phyloP scores from a whole-genome alignment of 2,888 invertebrate species.

The Ophioninae sp. region DNA sequence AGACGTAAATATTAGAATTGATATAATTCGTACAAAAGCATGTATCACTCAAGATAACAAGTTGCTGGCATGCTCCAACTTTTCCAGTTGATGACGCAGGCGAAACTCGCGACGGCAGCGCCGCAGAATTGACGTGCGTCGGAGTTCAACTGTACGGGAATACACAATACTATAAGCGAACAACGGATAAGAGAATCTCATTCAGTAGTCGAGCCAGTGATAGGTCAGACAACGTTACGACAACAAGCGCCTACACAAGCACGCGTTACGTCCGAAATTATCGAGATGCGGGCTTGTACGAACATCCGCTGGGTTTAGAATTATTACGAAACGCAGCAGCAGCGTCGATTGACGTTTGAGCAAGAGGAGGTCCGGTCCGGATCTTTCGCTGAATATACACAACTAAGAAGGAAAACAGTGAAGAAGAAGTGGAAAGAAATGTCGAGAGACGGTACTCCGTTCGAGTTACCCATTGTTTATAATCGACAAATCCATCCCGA shows the following conservation, averaged over 20 bases:
- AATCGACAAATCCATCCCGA: no score
- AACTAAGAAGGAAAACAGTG: neutral
- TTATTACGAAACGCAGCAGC: neutral
- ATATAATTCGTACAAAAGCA: neutral
- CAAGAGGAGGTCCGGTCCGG: neutral
- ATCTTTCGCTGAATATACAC: no score
- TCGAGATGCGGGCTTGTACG: neutral
- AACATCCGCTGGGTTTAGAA: neutral
- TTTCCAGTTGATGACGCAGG: no score
- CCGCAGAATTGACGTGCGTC: neutral
- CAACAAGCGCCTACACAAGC: neutral
- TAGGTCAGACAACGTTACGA: slow-evolving; percentile 17
- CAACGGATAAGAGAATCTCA: no score
- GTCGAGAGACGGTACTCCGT: neutral
- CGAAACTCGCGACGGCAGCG: no score
- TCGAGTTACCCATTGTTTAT: no score
- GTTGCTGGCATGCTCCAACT: no score
- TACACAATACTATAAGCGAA: no score
- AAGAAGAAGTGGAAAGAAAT: slow-evolving; percentile 23
- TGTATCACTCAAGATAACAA: neutral
- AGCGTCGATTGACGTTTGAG: neutral
- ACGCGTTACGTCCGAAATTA: neutral
- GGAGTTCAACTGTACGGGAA: neutral
- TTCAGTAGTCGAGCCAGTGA: slow-evolving; percentile 41
- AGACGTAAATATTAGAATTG: no score